phyloP scores from a whole-genome alignment of 2,888 invertebrate genomes.

The Diadegma fenestrale region DNA sequence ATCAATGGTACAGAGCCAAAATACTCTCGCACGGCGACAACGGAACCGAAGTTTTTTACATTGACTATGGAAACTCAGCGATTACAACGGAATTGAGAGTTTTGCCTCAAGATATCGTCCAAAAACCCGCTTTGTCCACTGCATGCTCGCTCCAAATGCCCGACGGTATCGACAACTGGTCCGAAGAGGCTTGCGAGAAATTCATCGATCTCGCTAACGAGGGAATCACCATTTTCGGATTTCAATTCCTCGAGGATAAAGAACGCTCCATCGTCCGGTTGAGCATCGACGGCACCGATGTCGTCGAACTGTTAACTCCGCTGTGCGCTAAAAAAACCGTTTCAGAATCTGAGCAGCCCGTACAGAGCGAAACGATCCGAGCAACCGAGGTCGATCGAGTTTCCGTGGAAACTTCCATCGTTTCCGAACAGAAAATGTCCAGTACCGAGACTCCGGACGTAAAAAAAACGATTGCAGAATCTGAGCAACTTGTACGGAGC shows the following conservation, averaged over 20 bases:
- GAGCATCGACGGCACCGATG: slow-evolving; percentile 87
- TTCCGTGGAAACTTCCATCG: not conserved
- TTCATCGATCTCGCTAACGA: slow-evolving; percentile 90
- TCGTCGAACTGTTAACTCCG: slow-evolving; percentile 87
- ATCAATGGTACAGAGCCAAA: slow-evolving; percentile 89
- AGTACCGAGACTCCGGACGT: not conserved
- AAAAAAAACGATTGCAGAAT: not conserved
- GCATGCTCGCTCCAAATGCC: slow-evolving; percentile 88
- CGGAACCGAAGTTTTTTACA: slow-evolving; percentile 88
- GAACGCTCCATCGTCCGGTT: slow-evolving; percentile 90
- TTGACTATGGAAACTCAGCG: slow-evolving; percentile 90
- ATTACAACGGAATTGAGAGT: slow-evolving; percentile 86
- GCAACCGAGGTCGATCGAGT: not conserved
- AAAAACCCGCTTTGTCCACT: slow-evolving; percentile 87
- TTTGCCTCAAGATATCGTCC: slow-evolving; percentile 87
- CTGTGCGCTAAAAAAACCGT: slow-evolving; percentile 81
- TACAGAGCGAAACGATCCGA: not conserved
- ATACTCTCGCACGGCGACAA: slow-evolving; percentile 86
- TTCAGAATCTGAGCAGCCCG: not conserved
- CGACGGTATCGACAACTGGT: slow-evolving; percentile 87
- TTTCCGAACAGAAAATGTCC: not conserved
- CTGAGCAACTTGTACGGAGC: not conserved
- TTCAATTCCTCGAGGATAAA: slow-evolving; percentile 89
- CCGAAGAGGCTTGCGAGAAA: slow-evolving; percentile 88
- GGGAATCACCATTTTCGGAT: slow-evolving; percentile 90